Base-by-base conservation (phyloP, 2,888 invertebrate genomes). In the Rhimphoctona megacephalus region DNA sequence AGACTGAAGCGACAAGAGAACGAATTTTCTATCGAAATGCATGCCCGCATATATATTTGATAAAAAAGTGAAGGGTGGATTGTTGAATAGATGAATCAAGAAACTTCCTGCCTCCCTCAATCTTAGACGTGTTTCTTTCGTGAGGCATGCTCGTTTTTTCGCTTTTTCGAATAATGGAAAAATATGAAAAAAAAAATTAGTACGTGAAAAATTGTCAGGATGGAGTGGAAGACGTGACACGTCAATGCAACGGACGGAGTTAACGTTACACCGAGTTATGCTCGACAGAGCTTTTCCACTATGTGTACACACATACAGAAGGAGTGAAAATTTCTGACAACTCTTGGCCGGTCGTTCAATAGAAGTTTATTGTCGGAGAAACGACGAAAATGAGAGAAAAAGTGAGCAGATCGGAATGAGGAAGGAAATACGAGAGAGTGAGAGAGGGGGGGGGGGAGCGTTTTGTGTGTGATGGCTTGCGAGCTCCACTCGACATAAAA, bases 401-500 rank as follows among this genome's bases (percentile, higher is more conserved):
- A 82, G 39, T 61, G 54, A 54, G 39, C 17, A 61, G 17, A 61
- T 61, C 30, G 36, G 43, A 39, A 66, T 67, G 79, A 25, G 14
- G 79, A 33, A 46, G 46, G 69, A 74, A 43, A 77, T 36, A n/a
- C 33, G 30, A 14, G 70, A 69, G 39, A 69, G 69, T 57, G n/a
- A 30, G 43, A 19, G 17, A 14, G 64, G 61, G 39, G 61, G 61
- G 57, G n/a, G 19, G 69, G 8, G 11, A 43, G 43, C 52, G 46
- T 64, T 22, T 74, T 39, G 78, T 52, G 33, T 46, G 30, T 36
- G 70, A 70, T 80, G 80, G 46, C n/a, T 33, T 61, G 73, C 66
- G 43, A 81, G 81, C 57, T 74, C 79, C 72, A 86, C 83, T 86
- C 76, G 85, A 83, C 80, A 86, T 80, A 83, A 86, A 86, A 86